Base-by-base conservation (phyloP, 2,888 invertebrate genomes). In the Neoscelio sp. region DNA sequence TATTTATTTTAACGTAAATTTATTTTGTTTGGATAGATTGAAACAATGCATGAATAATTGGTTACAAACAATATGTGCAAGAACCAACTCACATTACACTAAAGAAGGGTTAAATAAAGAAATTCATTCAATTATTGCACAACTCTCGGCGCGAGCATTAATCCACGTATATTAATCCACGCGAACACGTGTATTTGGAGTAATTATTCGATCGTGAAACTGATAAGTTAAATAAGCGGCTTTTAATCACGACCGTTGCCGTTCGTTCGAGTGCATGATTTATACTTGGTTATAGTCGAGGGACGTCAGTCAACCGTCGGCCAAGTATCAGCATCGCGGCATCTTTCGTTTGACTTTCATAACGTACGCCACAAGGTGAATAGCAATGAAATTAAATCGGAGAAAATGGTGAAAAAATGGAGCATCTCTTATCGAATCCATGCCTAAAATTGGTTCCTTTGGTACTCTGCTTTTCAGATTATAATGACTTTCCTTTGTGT, bases 281-380 rank as follows among this genome's bases (percentile, higher is more conserved):
- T n/a, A 28, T 30, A 46, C 65, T 33, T 48, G 56, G 78, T 74
- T 70, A 58, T 74, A 68, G 70, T 58, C 65, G 67, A 75, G 67
- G 33, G 71, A 75, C 71, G 67, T 75, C 65, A 38, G 65, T 79
- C 75, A 65, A 60, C 58, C 71, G 65, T 42, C 46, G 40, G 56
- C 12, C 0, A 35, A 64, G 30, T 78, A 78, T 78, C 78, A 73
- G 58, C 18, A 3, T 12, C n/a, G 71, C 78, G 78, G 70, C 70
- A 74, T 75, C 78, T 20, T 67, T 44, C 48, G 38, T 42, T 74
- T 44, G 48, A 40, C 8, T 44, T 56, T 65, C 65, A 64, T 54
- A 8, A 2, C 26, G 15, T 23, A 33, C 23, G 28, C 18, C 40
- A 12, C 40, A 15, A 26, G 23, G 35, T 7, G 38, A 50, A 15